phyloP scores from a whole-genome alignment of 2,888 invertebrate genomes.

The Acrobasis repandana region DNA sequence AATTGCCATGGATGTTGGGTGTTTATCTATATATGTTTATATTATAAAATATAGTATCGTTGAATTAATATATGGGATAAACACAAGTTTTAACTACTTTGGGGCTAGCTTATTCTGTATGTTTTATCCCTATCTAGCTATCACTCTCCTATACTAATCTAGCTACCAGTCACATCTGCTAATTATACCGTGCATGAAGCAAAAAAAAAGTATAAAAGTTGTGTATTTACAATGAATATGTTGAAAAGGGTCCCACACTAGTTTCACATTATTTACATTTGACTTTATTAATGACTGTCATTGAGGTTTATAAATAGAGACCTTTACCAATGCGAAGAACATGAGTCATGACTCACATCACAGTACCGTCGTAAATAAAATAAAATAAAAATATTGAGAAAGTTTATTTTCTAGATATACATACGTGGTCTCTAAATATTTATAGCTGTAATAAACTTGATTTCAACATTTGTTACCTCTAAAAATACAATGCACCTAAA shows the following conservation, averaged over 20 bases:
- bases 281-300: constrained; percentile 1
- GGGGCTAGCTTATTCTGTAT: no score
- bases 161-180: no score
- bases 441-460: constrained; percentile 12
- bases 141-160: no score
- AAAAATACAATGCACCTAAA: constrained; percentile 14
- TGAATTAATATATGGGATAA: no score
- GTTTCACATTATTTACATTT: background rate
- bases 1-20: no score
- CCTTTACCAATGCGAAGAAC: constrained; percentile 2
- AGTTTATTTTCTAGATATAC: constrained; percentile 11
- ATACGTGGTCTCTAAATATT: constrained; percentile 18
- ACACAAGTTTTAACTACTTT: no score
- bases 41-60: no score
- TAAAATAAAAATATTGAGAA: constrained; percentile 10
- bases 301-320: constrained; percentile 15
- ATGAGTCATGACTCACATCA: no score
- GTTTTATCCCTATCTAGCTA: no score
- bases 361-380: constrained; percentile 13
- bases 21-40: no score
- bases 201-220: background rate
- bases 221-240: background rate
- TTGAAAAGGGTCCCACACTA: background rate
- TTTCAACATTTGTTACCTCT: constrained; percentile 7
- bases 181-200: background rate